Evolutionary conservation across 2,113 vertebrate species (phyloP).

Genomic region (Noctilio leporinus): DNA sequence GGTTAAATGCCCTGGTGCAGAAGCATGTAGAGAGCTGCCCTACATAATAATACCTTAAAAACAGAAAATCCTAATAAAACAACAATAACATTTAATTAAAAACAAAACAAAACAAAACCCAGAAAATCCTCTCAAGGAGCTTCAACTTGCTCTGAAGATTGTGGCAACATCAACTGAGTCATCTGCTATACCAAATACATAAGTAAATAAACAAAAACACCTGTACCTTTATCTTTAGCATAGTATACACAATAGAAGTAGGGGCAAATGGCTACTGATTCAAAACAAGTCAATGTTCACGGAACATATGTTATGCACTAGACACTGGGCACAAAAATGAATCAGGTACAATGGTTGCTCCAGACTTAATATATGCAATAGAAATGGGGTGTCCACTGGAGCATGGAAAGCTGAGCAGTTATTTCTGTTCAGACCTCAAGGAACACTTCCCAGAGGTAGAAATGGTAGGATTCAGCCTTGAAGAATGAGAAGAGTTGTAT

Average conservation of each 20-base stretch:
- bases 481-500: neutral
- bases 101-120: too few relatives aligned
- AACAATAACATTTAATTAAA: too few relatives aligned
- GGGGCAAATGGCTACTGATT: neutral
- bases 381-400: neutral
- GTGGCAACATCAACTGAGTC: neutral
- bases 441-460: neutral
- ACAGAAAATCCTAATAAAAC: neutral
- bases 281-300: neutral
- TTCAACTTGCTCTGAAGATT: neutral
- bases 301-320: neutral
- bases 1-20: neutral
- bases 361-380: neutral
- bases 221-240: neutral
- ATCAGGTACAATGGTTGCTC: neutral
- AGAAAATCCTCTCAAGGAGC: neutral
- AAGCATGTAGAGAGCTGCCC: neutral
- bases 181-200: neutral
- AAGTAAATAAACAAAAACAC: neutral
- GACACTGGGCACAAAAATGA: neutral
- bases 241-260: neutral
- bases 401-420: neutral
- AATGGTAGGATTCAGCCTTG: neutral
- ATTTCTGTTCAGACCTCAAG: neutral
- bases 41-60: neutral